Evolutionary conservation across 2,113 vertebrate genomes (phyloP), one percentile per base, ranked within the genome.

Genomic region (Apodemus speciosus): DNA sequence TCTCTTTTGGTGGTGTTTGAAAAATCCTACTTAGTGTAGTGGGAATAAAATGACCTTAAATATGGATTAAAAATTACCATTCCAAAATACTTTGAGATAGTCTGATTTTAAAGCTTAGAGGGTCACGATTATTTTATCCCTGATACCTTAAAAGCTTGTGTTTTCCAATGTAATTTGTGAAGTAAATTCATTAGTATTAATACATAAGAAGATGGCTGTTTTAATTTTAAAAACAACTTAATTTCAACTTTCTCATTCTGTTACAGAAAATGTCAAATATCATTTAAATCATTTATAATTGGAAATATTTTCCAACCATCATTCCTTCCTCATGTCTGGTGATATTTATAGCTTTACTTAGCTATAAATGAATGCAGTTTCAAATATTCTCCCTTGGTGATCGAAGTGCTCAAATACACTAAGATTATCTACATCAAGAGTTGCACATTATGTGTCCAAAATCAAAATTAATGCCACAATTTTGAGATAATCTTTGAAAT

Each of bases 301-400:
- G 76, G 25, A 85, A 56, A 64, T 69, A 1, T 35, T 40, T 69
- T 30, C 30, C 83, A 64, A 91, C 79, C 8, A 76, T 83, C 66
- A 46, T 73, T 85, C 88, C 5, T 85, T 92, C 9, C 11, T 77
- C 16, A 18, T 40, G 66, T 79, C 9, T 56, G 9, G 1, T 66
- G 8, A 69, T 64, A 46, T 46, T n/a, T n/a, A n/a, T n/a, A n/a
- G n/a, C n/a, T 95, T 80, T 91, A 66, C 68, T 85, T 91, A 75
- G 25, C 16, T 64, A 60, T 75, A 77, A 73, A 76, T 46, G n/a
- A 18, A 51, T 0, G 14, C 40, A 56, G 1, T 94, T 64, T 84
- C 69, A 77, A 83, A 90, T 75, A 4, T 38, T 94, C 13, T 51
- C 6, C 35, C 76, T 60, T 76, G 23, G 13, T 87, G 68, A 69